phyloP scores from a whole-genome alignment of 1,140 invertebrate genomes.

The Ceratina japonica region DNA sequence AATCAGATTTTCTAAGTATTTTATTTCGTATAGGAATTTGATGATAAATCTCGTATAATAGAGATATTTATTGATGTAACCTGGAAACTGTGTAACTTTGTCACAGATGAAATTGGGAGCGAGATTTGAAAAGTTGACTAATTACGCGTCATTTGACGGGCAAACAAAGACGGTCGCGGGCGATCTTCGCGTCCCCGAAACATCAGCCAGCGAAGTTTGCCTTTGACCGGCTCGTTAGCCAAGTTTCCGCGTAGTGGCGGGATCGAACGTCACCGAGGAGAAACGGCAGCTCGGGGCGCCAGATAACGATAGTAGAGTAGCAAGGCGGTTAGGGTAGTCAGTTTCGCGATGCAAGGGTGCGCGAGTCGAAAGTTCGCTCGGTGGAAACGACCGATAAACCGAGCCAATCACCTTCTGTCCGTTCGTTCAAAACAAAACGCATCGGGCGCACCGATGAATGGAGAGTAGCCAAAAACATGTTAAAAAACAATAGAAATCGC shows the following conservation, averaged over 20 bases:
- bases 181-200: neutral
- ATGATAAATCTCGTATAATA: too few relatives aligned
- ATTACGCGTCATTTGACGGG: neutral
- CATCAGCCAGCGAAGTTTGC: neutral
- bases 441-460: too few relatives aligned
- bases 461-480: too few relatives aligned
- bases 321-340: slow-evolving; percentile 24
- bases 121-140: neutral
- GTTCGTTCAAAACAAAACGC: slow-evolving; percentile 2
- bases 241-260: slow-evolving; percentile 35
- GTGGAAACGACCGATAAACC: slow-evolving; percentile 65
- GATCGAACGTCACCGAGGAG: slow-evolving; percentile 49
- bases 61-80: too few relatives aligned
- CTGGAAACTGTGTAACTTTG: too few relatives aligned
- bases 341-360: slow-evolving; percentile 41
- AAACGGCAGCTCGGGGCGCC: slow-evolving; percentile 39
- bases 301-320: slow-evolving; percentile 33
- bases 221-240: slow-evolving; percentile 41
- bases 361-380: slow-evolving; percentile 60
- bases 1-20: too few relatives aligned
- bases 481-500: too few relatives aligned
- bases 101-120: too few relatives aligned
- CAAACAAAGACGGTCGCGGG: neutral
- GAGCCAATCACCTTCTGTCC: slow-evolving; percentile 17
- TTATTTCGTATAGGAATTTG: too few relatives aligned